A percentile compares a stretch with the other conserved stretches of the same genome.
Conservation (phyloP, 2,113 vertebrate genomes). For the Anarrhichthys ocellatus region DNA sequence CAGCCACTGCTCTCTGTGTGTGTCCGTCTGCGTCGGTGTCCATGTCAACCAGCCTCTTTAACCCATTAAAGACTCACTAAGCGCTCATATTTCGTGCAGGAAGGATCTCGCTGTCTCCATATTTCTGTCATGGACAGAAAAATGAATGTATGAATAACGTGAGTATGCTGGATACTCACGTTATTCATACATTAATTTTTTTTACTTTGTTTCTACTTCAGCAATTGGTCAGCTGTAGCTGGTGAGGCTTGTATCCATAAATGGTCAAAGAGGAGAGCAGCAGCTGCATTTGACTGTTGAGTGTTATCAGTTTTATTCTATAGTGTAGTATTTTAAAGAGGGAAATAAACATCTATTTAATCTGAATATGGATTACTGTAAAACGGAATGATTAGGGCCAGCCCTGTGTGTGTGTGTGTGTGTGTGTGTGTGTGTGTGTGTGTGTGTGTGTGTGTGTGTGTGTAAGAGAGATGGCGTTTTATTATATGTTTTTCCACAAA, state of each 20-base stretch:
- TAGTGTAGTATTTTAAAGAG: not conserved
- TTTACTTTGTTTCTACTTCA: not conserved
- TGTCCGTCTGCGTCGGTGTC: slow-evolving; percentile 16
- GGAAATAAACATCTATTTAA: not conserved
- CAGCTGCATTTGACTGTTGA: slow-evolving; percentile 69
- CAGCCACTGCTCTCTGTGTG: not conserved
- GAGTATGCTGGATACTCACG: too few relatives aligned
- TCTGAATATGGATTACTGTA: not conserved
- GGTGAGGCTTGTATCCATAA: not conserved
- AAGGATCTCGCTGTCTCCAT: too few relatives aligned
- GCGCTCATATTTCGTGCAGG: not conserved
- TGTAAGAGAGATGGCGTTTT: not conserved
- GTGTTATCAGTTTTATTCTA: not conserved
- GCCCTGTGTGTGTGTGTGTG: too few relatives aligned
- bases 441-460: too few relatives aligned
- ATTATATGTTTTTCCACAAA: not conserved
- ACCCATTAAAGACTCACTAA: not conserved
- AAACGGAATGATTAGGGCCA: not conserved
- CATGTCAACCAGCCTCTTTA: slow-evolving; percentile 60
- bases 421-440: too few relatives aligned
- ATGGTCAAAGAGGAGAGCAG: not conserved
- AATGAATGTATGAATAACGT: too few relatives aligned
- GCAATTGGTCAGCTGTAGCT: not conserved
- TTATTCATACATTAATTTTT: fast-evolving
- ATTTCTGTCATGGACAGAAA: not conserved